These are phyloP conservation scores for Balanococcus diminutus DNA, from an alignment of 2,888 invertebrate species.

Conservation along the genomic window DNA sequence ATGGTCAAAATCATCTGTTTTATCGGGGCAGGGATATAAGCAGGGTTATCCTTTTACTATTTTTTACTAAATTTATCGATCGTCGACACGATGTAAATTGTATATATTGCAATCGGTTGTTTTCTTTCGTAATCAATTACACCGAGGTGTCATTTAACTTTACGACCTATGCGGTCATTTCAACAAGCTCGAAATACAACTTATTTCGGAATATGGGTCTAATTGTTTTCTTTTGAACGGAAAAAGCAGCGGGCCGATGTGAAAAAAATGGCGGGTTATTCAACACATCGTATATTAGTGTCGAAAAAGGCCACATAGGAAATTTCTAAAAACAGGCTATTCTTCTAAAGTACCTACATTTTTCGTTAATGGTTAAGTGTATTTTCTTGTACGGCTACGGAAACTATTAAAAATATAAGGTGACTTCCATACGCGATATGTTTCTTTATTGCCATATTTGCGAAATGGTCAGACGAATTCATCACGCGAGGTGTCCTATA, in stretches of 20 bases:
- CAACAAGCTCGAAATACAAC: no score
- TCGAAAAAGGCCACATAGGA: not conserved
- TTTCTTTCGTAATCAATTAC: not conserved
- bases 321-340: slow-evolving; percentile 11
- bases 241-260: not conserved
- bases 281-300: not conserved
- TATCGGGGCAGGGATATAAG: no score
- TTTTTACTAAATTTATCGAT: no score
- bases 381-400: slow-evolving; percentile 23
- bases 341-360: slow-evolving; percentile 14
- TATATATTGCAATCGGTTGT: not conserved
- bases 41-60: no score
- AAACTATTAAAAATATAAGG: slow-evolving; percentile 38
- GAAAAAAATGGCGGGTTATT: not conserved
- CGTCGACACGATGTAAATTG: no score
- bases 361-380: slow-evolving; percentile 26
- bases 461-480: slow-evolving; percentile 33
- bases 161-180: no score
- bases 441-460: slow-evolving; percentile 19
- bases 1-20: no score
- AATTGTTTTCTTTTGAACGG: not conserved
- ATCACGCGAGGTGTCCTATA: slow-evolving; percentile 42
- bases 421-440: slow-evolving; percentile 26
- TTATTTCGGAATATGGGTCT: not conserved
- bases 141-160: no score